Evolutionary conservation across 2,888 invertebrate genomes (phyloP).

Genomic region (Cephus nigrinus): DNA sequence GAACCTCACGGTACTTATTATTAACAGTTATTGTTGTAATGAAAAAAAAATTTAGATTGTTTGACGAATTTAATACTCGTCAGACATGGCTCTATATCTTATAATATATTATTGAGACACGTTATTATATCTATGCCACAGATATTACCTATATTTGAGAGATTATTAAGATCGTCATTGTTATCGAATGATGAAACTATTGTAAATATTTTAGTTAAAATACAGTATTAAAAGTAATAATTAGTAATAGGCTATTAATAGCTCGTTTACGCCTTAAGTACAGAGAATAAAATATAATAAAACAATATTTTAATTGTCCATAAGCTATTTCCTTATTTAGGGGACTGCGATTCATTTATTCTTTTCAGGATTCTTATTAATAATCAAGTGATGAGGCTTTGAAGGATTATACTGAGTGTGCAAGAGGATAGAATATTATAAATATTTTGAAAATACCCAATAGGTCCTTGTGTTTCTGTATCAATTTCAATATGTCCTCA

Average conservation of each 20-base stretch:
- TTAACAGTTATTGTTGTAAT: conserved; percentile 7
- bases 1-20: conserved; percentile 22
- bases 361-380: neutral
- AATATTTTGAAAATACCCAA: neutral
- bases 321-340: conserved; percentile 12
- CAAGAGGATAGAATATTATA: neutral
- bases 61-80: conserved; percentile 15
- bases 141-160: conserved; percentile 53
- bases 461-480: conserved; percentile 5
- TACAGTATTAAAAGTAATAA: conserved; percentile 65
- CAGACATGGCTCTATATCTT: conserved; percentile 24
- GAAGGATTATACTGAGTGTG: neutral
- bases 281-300: conserved; percentile 49
- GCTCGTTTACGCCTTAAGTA: conserved; percentile 53
- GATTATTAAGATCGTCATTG: conserved; percentile 51
- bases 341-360: neutral
- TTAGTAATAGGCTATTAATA: conserved; percentile 52
- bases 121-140: conserved; percentile 38
- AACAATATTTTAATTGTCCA: conserved; percentile 53
- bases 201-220: conserved; percentile 62
- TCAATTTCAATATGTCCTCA: conserved; percentile 15
- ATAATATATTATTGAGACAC: conserved; percentile 28
- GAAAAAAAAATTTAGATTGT: neutral
- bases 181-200: conserved; percentile 47
- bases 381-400: neutral